These are phyloP conservation scores for Cinclus cinclus DNA, from an alignment of 2,113 vertebrate genomes.

Conservation along the genomic window DNA sequence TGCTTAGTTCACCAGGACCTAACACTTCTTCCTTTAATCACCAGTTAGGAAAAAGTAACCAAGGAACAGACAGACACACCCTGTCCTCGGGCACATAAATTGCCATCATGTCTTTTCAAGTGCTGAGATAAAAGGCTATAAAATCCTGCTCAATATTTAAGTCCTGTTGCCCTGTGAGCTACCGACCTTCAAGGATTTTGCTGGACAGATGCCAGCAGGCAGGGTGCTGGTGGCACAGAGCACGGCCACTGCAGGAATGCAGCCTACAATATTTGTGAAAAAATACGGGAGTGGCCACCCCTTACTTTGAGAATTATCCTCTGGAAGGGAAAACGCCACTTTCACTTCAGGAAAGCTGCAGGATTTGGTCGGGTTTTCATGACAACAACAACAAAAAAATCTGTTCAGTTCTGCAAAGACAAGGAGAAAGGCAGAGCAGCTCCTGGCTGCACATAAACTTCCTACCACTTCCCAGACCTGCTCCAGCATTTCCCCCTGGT, in stretches of 20 bases:
- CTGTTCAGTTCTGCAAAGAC: neutral
- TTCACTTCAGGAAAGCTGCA: neutral
- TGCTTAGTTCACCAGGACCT: neutral
- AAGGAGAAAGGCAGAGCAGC: neutral
- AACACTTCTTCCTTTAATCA: neutral
- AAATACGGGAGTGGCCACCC: fast-evolving
- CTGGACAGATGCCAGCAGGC: neutral
- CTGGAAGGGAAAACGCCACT: neutral
- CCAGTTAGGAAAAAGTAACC: neutral
- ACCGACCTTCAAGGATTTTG: neutral
- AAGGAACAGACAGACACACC: neutral
- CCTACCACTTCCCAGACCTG: neutral
- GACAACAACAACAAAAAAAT: neutral
- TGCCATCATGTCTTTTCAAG: neutral
- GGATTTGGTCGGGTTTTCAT: neutral
- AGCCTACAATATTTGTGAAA: neutral
- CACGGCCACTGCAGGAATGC: neutral
- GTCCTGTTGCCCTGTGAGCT: neutral
- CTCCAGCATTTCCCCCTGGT: neutral
- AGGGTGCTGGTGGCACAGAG: neutral
- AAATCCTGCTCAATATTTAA: neutral
- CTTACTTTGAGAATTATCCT: neutral
- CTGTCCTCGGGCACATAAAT: neutral
- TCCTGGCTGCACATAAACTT: neutral
- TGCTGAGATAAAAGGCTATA: neutral